Conservation (phyloP, 2,113 vertebrate species). For the Callocephalon fimbriatum region DNA sequence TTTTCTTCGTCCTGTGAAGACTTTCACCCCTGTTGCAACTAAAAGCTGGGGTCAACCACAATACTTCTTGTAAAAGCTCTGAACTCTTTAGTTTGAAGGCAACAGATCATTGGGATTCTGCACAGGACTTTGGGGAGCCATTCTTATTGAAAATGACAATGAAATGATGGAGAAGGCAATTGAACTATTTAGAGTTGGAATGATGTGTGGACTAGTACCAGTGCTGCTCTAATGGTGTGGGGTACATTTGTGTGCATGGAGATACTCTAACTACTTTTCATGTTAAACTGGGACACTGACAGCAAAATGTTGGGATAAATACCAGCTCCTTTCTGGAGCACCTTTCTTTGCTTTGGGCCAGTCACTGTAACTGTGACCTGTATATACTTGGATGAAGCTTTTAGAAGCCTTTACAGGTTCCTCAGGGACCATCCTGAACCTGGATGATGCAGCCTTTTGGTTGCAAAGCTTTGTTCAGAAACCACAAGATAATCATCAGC, state of each 20-base stretch:
- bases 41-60: neutral
- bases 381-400: neutral
- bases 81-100: neutral
- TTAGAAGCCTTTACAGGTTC: neutral
- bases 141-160: neutral
- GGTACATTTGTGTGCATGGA: neutral
- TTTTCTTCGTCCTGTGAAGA: neutral
- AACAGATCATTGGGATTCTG: neutral
- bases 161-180: neutral
- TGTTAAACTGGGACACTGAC: neutral
- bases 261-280: neutral
- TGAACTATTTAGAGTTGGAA: neutral
- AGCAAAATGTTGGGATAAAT: neutral
- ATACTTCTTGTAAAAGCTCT: neutral
- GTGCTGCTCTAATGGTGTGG: neutral
- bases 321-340: rapidly evolving
- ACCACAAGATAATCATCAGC: neutral
- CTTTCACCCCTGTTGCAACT: neutral
- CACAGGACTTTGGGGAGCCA: neutral
- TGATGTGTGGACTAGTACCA: neutral
- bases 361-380: neutral
- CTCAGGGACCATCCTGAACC: neutral
- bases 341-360: neutral
- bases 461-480: neutral
- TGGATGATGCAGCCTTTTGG: neutral